phyloP scores from a whole-genome alignment of 2,113 vertebrate genomes.

The Ancistrus triradiatus region DNA sequence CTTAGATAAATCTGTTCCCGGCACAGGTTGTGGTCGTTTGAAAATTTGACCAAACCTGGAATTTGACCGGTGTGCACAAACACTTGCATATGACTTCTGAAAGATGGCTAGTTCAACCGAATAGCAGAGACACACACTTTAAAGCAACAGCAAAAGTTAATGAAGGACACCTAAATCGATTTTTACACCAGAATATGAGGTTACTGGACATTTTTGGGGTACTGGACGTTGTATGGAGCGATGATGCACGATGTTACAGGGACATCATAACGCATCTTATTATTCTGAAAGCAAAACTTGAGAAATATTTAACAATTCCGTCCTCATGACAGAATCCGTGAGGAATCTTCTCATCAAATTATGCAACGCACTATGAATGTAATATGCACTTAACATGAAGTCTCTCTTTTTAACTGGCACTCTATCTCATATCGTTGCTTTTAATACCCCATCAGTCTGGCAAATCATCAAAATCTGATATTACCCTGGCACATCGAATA shows the following conservation, averaged over 20 bases:
- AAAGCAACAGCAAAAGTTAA: no score
- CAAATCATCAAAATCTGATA: conserved; percentile 71
- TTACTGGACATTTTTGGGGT: conserved; percentile 25
- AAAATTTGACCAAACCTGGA: no score
- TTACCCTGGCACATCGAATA: conserved; percentile 64
- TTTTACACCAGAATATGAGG: no score
- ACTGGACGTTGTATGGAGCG: conserved; percentile 11
- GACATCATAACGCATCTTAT: conserved; percentile 25
- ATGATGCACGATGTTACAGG: background rate
- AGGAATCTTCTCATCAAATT: conserved; percentile 64
- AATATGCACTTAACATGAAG: conserved; percentile 68
- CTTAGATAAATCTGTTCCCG: no score
- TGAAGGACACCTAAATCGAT: no score
- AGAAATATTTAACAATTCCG: conserved; percentile 42
- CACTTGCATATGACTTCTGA: no score
- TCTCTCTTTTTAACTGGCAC: conserved; percentile 64
- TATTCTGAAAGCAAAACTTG: conserved; percentile 32
- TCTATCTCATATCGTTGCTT: conserved; percentile 66
- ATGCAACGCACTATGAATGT: conserved; percentile 65
- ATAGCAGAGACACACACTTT: no score
- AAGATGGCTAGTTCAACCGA: no score
- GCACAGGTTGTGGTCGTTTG: no score
- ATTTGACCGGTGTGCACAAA: no score
- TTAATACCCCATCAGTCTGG: conserved; percentile 72
- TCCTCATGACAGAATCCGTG: conserved; percentile 34